Base-by-base conservation (phyloP, 2,113 vertebrate species). In the Indicator indicator region DNA sequence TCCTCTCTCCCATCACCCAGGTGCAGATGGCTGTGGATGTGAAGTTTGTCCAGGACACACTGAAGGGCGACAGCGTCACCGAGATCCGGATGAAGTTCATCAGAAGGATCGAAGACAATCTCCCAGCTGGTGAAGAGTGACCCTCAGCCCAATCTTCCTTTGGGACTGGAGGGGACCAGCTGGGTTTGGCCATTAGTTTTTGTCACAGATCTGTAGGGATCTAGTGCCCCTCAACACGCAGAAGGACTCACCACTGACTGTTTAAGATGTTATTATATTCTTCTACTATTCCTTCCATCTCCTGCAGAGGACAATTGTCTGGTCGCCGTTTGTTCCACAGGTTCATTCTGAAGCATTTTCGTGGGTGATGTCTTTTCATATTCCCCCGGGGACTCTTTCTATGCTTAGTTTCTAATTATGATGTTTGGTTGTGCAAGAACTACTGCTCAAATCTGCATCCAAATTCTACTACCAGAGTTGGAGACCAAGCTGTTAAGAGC, bases 1-100 rank as follows among this genome's bases (percentile, higher is more conserved):
- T 88, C 11, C 19, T 19, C 75, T 76, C n/a, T 88, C 26, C 85
- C 87, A 42, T 77, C 44, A 10, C 93, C 42, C 85, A 99, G 99
- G 99, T 99, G 80, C 99, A 99, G 98, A 99, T 99, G 99, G 99
- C 99, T 1, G 99, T 99, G n/a, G 99, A 99, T 79, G 99, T 99
- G 71, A 98, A 98, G 84, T 99, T 99, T 96, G 98, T 97, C 76
- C 99, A 99, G 96, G 99, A 99, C 95, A 99, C 99, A 1, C 97
- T 99, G 89, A 98, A 99, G 97, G 99, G 99, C 9, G 99, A 99
- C 88, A 98, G 98, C 6, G 99, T 99, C 94, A 99, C 99, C 79
- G 99, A 99, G 97, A 99, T 99, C 73, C 98, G 99, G 32, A 99
- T 99, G 99, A 99, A 99, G 97, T 99, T 99, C 94, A 98, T 99